Evolutionary conservation across 2,113 vertebrate species (phyloP), one percentile per base, ranked within the genome.

Genomic region (Ondatra zibethicus): DNA sequence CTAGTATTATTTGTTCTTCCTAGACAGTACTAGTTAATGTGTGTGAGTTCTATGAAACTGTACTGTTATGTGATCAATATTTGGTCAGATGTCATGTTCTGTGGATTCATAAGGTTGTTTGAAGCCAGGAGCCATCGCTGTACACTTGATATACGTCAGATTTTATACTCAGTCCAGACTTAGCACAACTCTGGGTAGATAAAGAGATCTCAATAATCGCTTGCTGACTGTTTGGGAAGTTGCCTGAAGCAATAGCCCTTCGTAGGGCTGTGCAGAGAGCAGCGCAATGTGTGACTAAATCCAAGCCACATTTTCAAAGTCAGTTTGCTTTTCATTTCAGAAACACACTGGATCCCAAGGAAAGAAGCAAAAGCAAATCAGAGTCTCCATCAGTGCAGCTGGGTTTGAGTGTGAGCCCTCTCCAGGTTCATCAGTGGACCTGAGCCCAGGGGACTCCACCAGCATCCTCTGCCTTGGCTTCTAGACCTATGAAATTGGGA

Each of bases 1-100:
- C 52, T 3, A 23, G 36, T 94, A 78, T 93, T 88, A 88, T 89
- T 94, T 96, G 42, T 66, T 93, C 96, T 97, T 97, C 96, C 97
- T 96, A 94, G 97, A 97, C 97, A 97, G 95, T 93, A 55, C 66
- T 29, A 47, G 93, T 76, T 73, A 50, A 86, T 52, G 58, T 92
- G 58, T 73, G 65, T 73, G 25, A 96, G 45, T 93, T 91, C 96
- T 93, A 19, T 68, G 88, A 86, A 91, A 78, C 52, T 52, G 66
- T 92, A 39, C 14, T 50, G 47, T 85, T 94, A 61, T 31, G 68
- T 68, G 80, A 96, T 92, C 76, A 25, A 65, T 78, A 76, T 39
- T 93, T 90, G 68, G 73, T 87, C 68, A 77, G 91, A 88, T 63
- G 88, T 47, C 29, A 12, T 63, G 55, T 63, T 81, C 63, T 63